Percentiles rank a stretch among this genome's conserved stretches.
Conservation (phyloP, 2,797 vertebrate species). For the Chloroceryle amazona region DNA sequence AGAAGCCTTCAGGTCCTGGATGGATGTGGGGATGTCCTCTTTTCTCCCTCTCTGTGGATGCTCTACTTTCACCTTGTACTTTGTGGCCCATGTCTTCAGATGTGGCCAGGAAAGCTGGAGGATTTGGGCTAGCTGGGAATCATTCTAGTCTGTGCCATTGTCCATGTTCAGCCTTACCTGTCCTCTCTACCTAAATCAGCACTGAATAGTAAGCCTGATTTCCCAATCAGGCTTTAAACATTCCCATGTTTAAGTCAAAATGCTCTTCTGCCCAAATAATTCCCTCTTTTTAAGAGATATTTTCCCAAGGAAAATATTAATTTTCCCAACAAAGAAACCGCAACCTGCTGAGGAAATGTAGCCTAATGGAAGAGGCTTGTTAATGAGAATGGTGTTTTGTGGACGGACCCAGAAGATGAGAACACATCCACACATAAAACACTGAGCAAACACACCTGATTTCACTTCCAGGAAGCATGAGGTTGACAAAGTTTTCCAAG, state of each 20-base stretch:
- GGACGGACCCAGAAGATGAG: neutral
- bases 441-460: neutral
- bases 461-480: neutral
- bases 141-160: neutral
- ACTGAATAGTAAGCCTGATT: neutral
- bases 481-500: neutral
- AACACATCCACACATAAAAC: neutral
- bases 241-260: neutral
- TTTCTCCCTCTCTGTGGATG: neutral
- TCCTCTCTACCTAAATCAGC: neutral
- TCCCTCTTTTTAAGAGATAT: neutral
- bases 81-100: neutral
- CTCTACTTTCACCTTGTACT: neutral
- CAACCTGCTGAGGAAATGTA: neutral
- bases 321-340: neutral
- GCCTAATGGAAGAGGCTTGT: neutral
- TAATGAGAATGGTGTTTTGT: neutral
- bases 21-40: neutral
- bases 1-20: neutral
- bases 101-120: neutral
- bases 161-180: rapidly evolving
- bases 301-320: neutral
- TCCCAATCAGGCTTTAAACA: too few species aligned
- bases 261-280: neutral
- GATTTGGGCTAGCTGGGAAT: neutral